A percentile compares a stretch with the other conserved stretches of the same genome.
These are phyloP conservation scores for Calameuta idolon DNA, from an alignment of 2,888 invertebrate species.

Conservation along the genomic window DNA sequence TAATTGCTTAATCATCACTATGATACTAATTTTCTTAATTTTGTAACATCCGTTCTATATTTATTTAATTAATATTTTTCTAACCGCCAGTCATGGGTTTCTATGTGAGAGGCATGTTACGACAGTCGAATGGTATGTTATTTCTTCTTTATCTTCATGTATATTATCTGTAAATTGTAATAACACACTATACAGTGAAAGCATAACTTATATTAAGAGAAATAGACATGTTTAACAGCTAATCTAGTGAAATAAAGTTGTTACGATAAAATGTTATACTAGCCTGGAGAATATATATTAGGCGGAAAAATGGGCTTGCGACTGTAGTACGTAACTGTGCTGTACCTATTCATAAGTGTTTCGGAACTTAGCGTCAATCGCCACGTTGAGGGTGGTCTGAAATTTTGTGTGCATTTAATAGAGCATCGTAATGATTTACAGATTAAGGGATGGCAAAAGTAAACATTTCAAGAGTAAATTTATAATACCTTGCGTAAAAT, in stretches of 20 bases:
- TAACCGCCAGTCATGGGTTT: background rate
- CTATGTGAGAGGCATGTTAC: background rate
- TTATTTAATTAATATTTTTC: too few species aligned
- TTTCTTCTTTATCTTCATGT: background rate
- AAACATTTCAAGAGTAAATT: background rate
- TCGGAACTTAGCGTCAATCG: slow-evolving; percentile 41
- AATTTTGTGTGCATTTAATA: background rate
- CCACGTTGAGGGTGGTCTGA: slow-evolving; percentile 35
- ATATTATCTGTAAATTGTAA: background rate
- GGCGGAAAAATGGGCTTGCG: slow-evolving; percentile 14
- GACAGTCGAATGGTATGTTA: background rate
- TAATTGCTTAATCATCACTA: background rate
- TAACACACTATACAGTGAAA: background rate
- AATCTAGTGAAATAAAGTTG: background rate
- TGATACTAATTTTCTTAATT: background rate
- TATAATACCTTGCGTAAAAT: slow-evolving; percentile 9
- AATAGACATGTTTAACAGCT: background rate
- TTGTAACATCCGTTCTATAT: too few species aligned
- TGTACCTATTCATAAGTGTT: slow-evolving; percentile 32
- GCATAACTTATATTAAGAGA: background rate
- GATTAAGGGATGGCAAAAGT: background rate
- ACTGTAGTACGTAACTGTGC: slow-evolving; percentile 42
- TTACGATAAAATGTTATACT: background rate
- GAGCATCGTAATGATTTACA: background rate
- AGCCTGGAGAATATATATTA: background rate